Evolutionary conservation across 2,888 invertebrate genomes (phyloP).

Genomic region (Prosopocoilus inquinatus): DNA sequence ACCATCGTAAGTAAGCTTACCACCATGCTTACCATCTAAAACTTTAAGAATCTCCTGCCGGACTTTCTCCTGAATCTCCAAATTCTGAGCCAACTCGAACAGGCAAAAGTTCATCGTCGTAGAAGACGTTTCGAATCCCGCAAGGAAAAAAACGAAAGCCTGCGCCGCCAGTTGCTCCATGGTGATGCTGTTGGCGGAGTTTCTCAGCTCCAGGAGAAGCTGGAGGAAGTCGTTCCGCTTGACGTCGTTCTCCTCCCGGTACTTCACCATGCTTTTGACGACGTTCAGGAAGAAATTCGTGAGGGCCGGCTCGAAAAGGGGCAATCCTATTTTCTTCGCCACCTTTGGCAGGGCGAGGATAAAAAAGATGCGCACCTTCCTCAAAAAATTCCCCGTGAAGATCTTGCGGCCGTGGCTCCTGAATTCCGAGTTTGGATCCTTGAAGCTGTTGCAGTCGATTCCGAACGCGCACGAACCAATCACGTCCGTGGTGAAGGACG

Average conservation of each 20-base stretch:
- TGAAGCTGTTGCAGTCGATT: conserved; percentile 40
- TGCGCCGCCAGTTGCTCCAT: conserved; percentile 51
- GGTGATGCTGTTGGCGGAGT: conserved; percentile 16
- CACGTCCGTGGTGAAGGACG: conserved; percentile 46
- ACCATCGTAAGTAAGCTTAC: conserved; percentile 45
- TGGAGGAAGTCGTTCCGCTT: conserved; percentile 57
- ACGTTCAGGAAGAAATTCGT: conserved; percentile 50
- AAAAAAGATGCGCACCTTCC: conserved; percentile 21
- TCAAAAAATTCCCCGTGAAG: conserved; percentile 27
- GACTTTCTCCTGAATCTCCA: conserved; percentile 48
- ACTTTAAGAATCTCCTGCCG: conserved; percentile 45
- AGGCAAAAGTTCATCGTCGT: conserved; percentile 57
- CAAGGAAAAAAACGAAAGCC: conserved; percentile 58
- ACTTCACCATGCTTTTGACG: conserved; percentile 49
- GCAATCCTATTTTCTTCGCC: conserved; percentile 18
- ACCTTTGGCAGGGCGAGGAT: conserved; percentile 16
- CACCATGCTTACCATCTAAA: conserved; percentile 38
- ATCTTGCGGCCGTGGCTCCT: conserved; percentile 36
- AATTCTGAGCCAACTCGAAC: conserved; percentile 54
- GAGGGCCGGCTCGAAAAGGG: conserved; percentile 30
- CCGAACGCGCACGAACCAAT: conserved; percentile 48
- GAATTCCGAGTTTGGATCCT: conserved; percentile 33
- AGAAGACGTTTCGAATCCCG: conserved; percentile 60
- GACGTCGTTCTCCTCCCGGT: conserved; percentile 50
- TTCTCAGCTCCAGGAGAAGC: conserved; percentile 47